Evolutionary conservation across 2,797 vertebrate species (phyloP).

Genomic region (Malurus splendens): DNA sequence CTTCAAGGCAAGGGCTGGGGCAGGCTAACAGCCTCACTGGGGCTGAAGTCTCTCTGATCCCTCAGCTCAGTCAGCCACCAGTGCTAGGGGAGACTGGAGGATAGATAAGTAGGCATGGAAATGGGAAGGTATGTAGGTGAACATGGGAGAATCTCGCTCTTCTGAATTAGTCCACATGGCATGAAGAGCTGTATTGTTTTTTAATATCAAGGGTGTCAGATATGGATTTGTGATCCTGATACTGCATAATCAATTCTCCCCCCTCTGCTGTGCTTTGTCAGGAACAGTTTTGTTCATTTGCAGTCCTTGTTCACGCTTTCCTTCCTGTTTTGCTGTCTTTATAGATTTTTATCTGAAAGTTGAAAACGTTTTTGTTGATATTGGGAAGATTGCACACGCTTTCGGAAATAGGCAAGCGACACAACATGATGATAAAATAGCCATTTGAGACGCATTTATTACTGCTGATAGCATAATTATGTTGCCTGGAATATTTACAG

Average conservation of each 20-base stretch:
- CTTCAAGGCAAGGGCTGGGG: background rate
- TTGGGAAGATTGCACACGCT: background rate
- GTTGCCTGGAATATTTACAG: background rate
- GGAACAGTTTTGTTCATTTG: constrained; percentile 40
- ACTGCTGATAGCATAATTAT: constrained; percentile 12
- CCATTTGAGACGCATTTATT: constrained; percentile 34
- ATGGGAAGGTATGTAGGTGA: background rate
- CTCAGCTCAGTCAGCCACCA: rapidly evolving
- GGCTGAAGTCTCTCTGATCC: background rate
- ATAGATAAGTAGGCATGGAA: background rate
- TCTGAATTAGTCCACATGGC: constrained; percentile 12
- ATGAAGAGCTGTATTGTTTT: constrained; percentile 40
- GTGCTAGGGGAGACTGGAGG: background rate
- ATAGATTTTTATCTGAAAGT: constrained; percentile 50
- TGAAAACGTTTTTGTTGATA: constrained; percentile 34
- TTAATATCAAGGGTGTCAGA: constrained; percentile 40
- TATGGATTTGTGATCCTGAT: constrained; percentile 58
- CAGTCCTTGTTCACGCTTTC: constrained; percentile 23
- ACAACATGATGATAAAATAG: constrained; percentile 30
- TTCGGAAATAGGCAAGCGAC: background rate
- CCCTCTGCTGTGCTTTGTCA: constrained; percentile 39
- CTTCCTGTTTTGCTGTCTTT: constrained; percentile 43
- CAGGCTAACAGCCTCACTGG: background rate
- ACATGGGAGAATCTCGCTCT: background rate
- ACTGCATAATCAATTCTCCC: constrained; percentile 53